Conservation (phyloP, 2,797 vertebrate genomes). For the Thalassophryne amazonica region DNA sequence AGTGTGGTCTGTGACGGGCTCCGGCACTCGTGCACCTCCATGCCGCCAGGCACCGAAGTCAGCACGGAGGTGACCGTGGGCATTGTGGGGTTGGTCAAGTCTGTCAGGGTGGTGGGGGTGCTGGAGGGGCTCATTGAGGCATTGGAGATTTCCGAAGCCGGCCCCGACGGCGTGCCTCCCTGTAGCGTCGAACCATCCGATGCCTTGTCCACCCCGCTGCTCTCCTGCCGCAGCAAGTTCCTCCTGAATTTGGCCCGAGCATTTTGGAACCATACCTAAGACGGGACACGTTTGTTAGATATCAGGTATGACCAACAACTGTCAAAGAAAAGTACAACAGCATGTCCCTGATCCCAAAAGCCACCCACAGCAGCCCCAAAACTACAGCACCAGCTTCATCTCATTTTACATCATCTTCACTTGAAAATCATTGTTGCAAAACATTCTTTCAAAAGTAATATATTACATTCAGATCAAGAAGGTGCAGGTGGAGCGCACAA, state of each 20-base stretch:
- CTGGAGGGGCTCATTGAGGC: conserved; percentile 97
- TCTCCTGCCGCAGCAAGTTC: conserved; percentile 97
- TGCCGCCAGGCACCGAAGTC: conserved; percentile 87
- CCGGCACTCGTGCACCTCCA: conserved; percentile 94
- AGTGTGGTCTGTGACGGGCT: conserved; percentile 98
- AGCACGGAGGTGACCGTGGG: conserved; percentile 96
- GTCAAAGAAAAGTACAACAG: too few relatives aligned
- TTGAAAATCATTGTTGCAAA: too few relatives aligned
- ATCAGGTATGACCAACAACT: too few relatives aligned
- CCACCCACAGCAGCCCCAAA: too few relatives aligned
- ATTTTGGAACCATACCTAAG: conserved; percentile 98
- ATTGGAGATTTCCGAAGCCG: conserved; percentile 96
- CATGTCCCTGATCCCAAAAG: too few relatives aligned
- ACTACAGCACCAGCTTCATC: too few relatives aligned
- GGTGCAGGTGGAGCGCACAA: too few relatives aligned
- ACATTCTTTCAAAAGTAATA: too few relatives aligned
- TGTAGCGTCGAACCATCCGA: conserved; percentile 90
- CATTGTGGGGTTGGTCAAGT: conserved; percentile 98
- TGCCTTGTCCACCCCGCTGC: conserved; percentile 92
- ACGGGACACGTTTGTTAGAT: background rate
- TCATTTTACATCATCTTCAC: too few relatives aligned
- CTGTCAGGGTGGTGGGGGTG: conserved; percentile 96
- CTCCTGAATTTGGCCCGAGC: conserved; percentile 97
- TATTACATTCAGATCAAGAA: too few relatives aligned
- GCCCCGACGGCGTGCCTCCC: conserved; percentile 93